Evolutionary conservation across 2,888 invertebrate genomes (phyloP).

Genomic region (Mactromeris polynyma): DNA sequence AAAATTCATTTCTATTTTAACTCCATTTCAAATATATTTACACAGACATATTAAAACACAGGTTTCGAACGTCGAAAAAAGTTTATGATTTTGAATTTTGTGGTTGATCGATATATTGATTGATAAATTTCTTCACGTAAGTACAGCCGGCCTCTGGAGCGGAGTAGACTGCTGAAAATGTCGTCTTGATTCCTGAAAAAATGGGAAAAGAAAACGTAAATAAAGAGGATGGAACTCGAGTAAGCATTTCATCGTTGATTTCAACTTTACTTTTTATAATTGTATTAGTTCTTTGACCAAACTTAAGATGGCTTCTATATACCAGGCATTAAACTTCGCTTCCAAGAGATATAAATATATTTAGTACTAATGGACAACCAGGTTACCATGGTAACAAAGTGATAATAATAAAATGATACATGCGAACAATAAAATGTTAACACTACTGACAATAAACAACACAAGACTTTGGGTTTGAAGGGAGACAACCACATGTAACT

Average conservation of each 20-base stretch:
- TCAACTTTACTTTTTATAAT: background rate
- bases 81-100: background rate
- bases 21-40: background rate
- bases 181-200: constrained; percentile 39
- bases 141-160: constrained; percentile 14
- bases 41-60: background rate
- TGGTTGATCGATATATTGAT: background rate
- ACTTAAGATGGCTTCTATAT: background rate
- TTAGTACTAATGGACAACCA: too few species aligned
- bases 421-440: background rate
- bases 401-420: background rate
- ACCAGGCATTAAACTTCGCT: background rate
- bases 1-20: background rate
- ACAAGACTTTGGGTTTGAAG: background rate
- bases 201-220: background rate
- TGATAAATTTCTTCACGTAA: background rate
- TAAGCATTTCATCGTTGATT: background rate
- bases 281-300: background rate
- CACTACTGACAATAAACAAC: background rate
- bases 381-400: too few species aligned
- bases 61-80: background rate
- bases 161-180: constrained; percentile 23
- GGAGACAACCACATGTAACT: background rate
- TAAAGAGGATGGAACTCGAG: background rate
- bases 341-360: background rate